Evolutionary conservation across 2,888 invertebrate genomes (phyloP).

Genomic region (Formica aserva): DNA sequence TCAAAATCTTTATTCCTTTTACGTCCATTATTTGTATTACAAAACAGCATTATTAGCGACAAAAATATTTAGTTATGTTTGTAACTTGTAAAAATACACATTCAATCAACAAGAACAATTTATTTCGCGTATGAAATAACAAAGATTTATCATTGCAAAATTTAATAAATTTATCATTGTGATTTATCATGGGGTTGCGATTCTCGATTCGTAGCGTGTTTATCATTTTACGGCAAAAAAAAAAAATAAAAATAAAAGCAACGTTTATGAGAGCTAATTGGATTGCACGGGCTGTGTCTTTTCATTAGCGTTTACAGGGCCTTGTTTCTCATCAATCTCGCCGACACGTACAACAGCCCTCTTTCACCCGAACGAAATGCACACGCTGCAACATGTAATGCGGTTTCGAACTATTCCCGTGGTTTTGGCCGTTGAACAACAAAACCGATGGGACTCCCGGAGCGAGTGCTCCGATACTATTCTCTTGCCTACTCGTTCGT

Average conservation of each 20-base stretch:
- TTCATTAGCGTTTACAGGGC: constrained; percentile 69
- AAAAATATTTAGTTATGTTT: constrained; percentile 43
- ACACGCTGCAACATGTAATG: constrained; percentile 68
- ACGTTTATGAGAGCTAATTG: constrained; percentile 53
- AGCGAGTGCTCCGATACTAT: constrained; percentile 58
- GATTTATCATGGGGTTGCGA: constrained; percentile 22
- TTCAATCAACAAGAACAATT: constrained; percentile 21
- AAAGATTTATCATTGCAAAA: constrained; percentile 16
- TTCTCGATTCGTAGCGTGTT: constrained; percentile 34
- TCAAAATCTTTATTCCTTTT: not conserved
- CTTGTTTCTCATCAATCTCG: constrained; percentile 73
- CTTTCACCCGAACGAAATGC: constrained; percentile 61
- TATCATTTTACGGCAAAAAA: constrained; percentile 24
- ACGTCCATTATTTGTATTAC: not conserved
- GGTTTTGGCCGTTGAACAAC: constrained; percentile 73
- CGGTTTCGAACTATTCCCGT: constrained; percentile 67
- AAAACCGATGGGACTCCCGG: constrained; percentile 69
- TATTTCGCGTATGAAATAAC: not conserved
- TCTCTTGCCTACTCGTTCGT: constrained; percentile 54
- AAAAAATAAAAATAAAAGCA: constrained; percentile 16
- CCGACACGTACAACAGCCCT: constrained; percentile 54
- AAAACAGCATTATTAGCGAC: not conserved
- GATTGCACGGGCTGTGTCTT: constrained; percentile 31
- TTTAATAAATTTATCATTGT: constrained; percentile 23
- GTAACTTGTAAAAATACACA: not conserved